Conservation (phyloP, 2,113 vertebrate genomes). For the Lepisosteus oculatus region DNA sequence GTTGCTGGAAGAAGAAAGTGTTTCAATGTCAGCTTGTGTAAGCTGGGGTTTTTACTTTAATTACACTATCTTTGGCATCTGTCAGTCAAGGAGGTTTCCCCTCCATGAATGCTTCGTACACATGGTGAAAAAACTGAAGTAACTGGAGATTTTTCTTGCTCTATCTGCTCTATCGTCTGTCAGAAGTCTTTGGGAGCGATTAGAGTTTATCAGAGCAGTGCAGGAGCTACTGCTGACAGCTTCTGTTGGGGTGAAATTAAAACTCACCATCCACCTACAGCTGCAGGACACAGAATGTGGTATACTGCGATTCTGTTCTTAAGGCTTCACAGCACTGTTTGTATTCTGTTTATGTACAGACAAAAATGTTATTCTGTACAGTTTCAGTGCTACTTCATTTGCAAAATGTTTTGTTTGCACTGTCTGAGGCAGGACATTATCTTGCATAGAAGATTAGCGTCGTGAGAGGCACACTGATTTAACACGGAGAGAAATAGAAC, state of each 20-base stretch:
- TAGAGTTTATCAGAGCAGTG: constrained; percentile 2
- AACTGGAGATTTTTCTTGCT: background rate
- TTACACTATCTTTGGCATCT: constrained; percentile 25
- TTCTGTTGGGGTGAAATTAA: background rate
- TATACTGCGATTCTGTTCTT: too few relatives aligned
- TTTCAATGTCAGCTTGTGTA: background rate
- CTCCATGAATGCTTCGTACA: constrained; percentile 21
- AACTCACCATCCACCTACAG: too few relatives aligned
- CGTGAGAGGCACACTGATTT: too few relatives aligned
- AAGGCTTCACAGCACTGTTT: too few relatives aligned
- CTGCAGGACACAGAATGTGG: too few relatives aligned
- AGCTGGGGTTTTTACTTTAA: constrained; percentile 16
- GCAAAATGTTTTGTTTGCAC: too few relatives aligned
- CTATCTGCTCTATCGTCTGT: background rate
- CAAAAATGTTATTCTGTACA: too few relatives aligned
- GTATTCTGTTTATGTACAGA: too few relatives aligned
- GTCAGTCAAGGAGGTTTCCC: constrained; percentile 26
- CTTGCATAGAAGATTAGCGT: too few relatives aligned
- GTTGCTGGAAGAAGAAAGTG: background rate
- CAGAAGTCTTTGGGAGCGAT: constrained; percentile 1
- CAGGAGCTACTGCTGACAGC: background rate
- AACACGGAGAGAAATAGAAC: too few relatives aligned
- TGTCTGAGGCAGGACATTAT: too few relatives aligned
- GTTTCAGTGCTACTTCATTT: too few relatives aligned
- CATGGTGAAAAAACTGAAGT: background rate